Conservation (phyloP, 2,797 vertebrate species). For the Emydoidea blandingii region DNA sequence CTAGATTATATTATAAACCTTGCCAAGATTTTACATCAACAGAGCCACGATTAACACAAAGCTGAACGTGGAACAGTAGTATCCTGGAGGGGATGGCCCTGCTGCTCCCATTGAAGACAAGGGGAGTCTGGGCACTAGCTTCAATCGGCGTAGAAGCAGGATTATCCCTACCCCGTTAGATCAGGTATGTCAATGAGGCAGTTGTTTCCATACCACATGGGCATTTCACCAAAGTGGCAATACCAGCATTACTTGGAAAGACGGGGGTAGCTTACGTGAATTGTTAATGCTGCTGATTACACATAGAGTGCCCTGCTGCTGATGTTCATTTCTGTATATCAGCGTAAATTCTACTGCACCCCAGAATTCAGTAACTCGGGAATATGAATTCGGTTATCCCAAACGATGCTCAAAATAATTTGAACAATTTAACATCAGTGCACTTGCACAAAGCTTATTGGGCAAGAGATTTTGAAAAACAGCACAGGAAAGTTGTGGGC, state of each 20-base stretch:
- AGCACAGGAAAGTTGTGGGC: not conserved
- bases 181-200: not conserved
- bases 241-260: not conserved
- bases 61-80: not conserved
- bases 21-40: not conserved
- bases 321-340: accelerated
- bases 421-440: not conserved
- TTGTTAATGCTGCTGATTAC: not conserved
- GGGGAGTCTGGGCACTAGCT: not conserved
- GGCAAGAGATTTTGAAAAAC: not conserved
- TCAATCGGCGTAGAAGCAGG: not conserved
- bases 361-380: not conserved
- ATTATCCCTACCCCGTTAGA: not conserved
- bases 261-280: not conserved
- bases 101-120: not conserved
- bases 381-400: not conserved
- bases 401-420: not conserved
- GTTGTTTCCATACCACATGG: accelerated
- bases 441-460: not conserved
- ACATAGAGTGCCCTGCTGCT: not conserved
- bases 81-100: not conserved
- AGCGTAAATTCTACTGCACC: not conserved
- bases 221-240: not conserved
- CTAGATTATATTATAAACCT: not conserved
- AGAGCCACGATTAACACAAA: not conserved